These are phyloP conservation scores for Callopanchax toddi DNA, from an alignment of 2,113 vertebrate genomes.

Conservation along the genomic window DNA sequence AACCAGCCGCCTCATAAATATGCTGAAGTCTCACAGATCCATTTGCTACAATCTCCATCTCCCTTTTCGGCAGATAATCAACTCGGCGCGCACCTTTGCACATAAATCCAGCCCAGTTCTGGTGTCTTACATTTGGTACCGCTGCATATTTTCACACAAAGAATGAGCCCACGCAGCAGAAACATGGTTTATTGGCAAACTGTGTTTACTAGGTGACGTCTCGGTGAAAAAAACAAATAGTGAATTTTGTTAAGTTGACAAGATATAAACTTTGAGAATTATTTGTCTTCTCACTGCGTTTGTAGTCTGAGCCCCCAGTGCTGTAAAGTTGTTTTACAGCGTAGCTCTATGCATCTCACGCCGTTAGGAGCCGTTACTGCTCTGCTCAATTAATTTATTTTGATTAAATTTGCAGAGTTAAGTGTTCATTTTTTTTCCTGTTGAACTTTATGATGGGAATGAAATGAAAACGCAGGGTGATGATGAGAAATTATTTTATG, in stretches of 20 bases:
- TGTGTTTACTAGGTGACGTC: neutral
- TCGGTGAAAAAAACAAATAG: neutral
- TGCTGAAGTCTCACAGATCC: neutral
- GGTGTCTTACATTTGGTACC: neutral
- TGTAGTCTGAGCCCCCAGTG: neutral
- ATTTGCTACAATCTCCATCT: neutral
- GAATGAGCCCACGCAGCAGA: slow-evolving; percentile 4
- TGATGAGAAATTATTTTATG: slow-evolving; percentile 9
- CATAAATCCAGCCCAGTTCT: neutral
- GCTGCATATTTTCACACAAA: slow-evolving; percentile 18
- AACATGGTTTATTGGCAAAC: neutral
- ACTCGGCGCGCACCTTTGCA: neutral
- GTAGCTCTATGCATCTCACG: neutral
- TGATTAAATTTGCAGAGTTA: neutral
- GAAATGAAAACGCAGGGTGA: neutral
- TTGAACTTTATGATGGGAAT: neutral
- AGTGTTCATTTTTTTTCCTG: neutral
- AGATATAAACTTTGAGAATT: neutral
- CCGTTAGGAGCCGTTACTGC: neutral
- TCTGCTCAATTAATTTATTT: neutral
- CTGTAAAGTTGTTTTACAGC: neutral
- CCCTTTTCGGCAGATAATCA: neutral
- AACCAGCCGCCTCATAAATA: neutral
- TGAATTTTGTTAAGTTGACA: neutral
- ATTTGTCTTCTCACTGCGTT: neutral